Conservation (phyloP, 2,888 invertebrate species). For the Aleiodes leptofemur region DNA sequence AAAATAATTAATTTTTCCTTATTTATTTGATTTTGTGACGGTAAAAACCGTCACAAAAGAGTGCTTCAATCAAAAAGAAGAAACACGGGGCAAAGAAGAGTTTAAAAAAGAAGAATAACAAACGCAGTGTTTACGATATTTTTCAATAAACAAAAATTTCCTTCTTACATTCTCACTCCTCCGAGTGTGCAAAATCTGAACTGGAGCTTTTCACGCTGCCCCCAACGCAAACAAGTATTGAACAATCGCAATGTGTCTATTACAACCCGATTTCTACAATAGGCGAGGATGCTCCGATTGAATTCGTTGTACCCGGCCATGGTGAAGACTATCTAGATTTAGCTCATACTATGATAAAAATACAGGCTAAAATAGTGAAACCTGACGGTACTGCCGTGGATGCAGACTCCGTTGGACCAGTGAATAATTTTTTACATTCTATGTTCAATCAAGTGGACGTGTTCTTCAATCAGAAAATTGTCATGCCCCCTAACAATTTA, state of each 20-base stretch:
- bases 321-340: slow-evolving; percentile 3
- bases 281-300: not conserved
- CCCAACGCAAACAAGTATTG: not conserved
- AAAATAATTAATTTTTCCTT: too few species aligned
- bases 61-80: not conserved
- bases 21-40: too few species aligned
- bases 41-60: too few species aligned
- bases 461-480: slow-evolving; percentile 9
- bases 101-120: not conserved
- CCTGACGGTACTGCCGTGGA: too few species aligned
- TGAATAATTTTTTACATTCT: too few species aligned
- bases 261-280: not conserved
- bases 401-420: too few species aligned
- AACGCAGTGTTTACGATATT: not conserved
- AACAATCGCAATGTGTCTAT: slow-evolving; percentile 1
- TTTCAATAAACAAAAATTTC: slow-evolving; percentile 1
- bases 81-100: not conserved
- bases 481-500: not conserved
- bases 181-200: not conserved
- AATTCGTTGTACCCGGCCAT: slow-evolving; percentile 3
- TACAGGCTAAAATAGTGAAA: not conserved
- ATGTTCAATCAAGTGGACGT: not conserved
- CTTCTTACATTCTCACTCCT: slow-evolving; percentile 8
- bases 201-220: not conserved
- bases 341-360: slow-evolving; percentile 5